phyloP scores from a whole-genome alignment of 2,797 vertebrate genomes.

The Melanogrammus aeglefinus region DNA sequence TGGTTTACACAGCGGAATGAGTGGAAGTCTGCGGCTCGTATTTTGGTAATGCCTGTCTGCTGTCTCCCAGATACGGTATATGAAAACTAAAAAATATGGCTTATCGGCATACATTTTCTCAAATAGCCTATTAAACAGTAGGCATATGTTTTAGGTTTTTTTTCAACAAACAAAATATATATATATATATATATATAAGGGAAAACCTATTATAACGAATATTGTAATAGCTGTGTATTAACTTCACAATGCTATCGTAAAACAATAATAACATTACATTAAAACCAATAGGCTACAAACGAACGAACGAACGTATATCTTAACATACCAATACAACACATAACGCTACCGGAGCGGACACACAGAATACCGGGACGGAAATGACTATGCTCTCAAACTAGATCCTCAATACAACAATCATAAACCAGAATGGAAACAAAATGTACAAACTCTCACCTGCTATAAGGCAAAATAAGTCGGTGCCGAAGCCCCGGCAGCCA shows the following conservation, averaged over 20 bases:
- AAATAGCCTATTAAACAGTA: background rate
- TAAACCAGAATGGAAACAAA: background rate
- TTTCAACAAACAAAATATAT: background rate
- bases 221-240: background rate
- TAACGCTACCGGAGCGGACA: background rate
- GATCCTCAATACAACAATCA: background rate
- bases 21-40: background rate
- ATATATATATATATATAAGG: no score
- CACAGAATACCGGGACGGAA: background rate
- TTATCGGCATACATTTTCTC: background rate
- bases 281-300: background rate
- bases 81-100: background rate
- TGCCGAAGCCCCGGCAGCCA: background rate
- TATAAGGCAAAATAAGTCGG: constrained; percentile 12
- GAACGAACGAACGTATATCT: background rate
- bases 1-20: constrained; percentile 10
- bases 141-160: background rate
- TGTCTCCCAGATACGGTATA: background rate
- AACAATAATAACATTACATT: background rate
- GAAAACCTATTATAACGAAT: background rate
- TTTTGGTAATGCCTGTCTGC: background rate
- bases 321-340: background rate
- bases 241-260: background rate
- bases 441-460: background rate
- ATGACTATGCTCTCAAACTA: background rate